Evolutionary conservation across 1,140 invertebrate species (phyloP).

Genomic region (Megalopta genalis): DNA sequence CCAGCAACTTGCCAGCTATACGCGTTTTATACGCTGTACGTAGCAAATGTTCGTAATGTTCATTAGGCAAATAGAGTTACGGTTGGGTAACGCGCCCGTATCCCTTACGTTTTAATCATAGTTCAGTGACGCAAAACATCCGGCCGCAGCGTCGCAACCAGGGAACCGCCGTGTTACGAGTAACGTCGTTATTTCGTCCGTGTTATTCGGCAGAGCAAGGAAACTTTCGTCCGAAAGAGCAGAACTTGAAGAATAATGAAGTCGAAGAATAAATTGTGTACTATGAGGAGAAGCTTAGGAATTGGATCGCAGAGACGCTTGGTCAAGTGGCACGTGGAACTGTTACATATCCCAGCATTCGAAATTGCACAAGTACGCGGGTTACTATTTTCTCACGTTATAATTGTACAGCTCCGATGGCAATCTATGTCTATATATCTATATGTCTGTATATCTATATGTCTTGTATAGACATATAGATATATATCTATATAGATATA

Average conservation of each 20-base stretch:
- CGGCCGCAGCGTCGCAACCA: background rate
- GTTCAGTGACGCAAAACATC: constrained; percentile 12
- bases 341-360: too few relatives aligned
- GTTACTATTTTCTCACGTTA: too few relatives aligned
- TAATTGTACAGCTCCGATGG: too few relatives aligned
- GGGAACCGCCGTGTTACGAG: constrained; percentile 2
- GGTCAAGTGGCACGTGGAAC: too few relatives aligned
- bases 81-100: background rate
- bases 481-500: too few relatives aligned
- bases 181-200: constrained; percentile 22
- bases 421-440: too few relatives aligned
- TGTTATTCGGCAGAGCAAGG: background rate
- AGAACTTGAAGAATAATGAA: constrained; percentile 12
- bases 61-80: constrained; percentile 9
- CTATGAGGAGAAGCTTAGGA: background rate
- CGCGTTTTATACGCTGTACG: background rate
- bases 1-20: background rate
- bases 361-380: too few relatives aligned
- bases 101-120: constrained; percentile 20
- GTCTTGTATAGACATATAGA: too few relatives aligned
- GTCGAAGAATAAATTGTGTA: background rate
- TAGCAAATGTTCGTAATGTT: background rate
- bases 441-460: too few relatives aligned
- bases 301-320: background rate
- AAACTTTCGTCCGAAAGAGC: constrained; percentile 1